Evolutionary conservation across 2,888 invertebrate genomes (phyloP).

Genomic region (Callosobruchus maculatus): DNA sequence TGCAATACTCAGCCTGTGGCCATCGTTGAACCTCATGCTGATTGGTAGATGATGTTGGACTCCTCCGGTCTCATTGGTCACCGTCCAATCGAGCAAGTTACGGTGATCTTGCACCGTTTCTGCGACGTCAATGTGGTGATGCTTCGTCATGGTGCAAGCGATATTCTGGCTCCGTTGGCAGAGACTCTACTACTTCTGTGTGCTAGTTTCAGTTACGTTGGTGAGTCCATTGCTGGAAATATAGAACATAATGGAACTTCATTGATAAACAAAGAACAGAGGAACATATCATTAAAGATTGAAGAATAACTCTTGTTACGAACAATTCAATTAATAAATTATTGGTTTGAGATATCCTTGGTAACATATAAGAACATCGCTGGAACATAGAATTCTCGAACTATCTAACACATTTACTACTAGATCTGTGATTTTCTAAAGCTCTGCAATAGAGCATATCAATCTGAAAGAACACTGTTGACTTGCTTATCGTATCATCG

Average conservation of each 20-base stretch:
- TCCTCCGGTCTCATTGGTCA: slow-evolving; percentile 29
- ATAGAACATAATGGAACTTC: neutral
- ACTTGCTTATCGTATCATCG: no score
- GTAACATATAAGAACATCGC: no score
- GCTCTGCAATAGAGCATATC: no score
- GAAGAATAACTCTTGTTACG: no score
- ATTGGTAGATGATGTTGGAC: slow-evolving; percentile 51
- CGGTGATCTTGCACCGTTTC: slow-evolving; percentile 43
- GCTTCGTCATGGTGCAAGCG: neutral
- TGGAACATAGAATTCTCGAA: no score
- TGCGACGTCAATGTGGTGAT: slow-evolving; percentile 19
- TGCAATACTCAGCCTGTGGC: slow-evolving; percentile 76
- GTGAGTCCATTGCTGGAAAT: neutral
- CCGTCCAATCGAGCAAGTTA: slow-evolving; percentile 38
- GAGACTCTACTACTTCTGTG: neutral
- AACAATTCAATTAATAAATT: no score
- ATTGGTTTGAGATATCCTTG: no score
- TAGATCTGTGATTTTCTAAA: no score
- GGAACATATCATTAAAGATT: no score
- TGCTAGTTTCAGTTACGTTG: neutral
- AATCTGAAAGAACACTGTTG: no score
- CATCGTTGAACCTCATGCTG: slow-evolving; percentile 84
- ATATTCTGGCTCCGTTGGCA: neutral
- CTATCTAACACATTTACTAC: no score
- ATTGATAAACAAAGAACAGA: no score